A percentile compares a stretch with the other conserved stretches of the same genome.
These are phyloP conservation scores for Ploceus nigricollis DNA, from an alignment of 2,113 vertebrate genomes.

Conservation along the genomic window DNA sequence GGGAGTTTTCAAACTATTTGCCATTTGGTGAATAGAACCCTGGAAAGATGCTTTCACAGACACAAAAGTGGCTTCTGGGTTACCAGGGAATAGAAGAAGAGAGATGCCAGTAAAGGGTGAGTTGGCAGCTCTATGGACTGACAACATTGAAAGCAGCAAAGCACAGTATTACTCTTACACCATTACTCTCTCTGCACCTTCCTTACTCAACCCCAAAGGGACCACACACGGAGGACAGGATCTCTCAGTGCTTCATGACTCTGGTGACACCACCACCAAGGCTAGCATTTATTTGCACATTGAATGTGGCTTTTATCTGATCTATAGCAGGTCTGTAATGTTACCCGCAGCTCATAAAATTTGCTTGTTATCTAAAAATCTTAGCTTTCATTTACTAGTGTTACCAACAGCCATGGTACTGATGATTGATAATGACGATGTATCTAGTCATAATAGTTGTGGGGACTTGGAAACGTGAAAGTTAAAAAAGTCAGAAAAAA, in stretches of 20 bases:
- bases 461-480: not conserved
- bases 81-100: not conserved
- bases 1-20: not conserved
- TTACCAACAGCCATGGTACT: not conserved
- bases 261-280: not conserved
- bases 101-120: not conserved
- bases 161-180: not conserved
- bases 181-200: not conserved
- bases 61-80: not conserved
- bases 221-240: not conserved
- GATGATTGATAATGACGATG: not conserved
- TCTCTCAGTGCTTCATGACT: not conserved
- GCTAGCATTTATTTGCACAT: not conserved
- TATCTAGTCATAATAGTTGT: not conserved
- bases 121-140: not conserved
- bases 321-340: not conserved
- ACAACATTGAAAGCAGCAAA: not conserved
- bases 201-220: not conserved
- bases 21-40: not conserved
- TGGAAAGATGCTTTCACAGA: not conserved
- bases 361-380: slow-evolving; percentile 10
- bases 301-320: slow-evolving; percentile 19
- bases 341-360: not conserved
- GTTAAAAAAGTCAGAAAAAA: not conserved
- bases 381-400: not conserved